These are phyloP conservation scores for Heteromormyrus szaboi DNA, from an alignment of 2,797 vertebrate genomes.

Conservation along the genomic window DNA sequence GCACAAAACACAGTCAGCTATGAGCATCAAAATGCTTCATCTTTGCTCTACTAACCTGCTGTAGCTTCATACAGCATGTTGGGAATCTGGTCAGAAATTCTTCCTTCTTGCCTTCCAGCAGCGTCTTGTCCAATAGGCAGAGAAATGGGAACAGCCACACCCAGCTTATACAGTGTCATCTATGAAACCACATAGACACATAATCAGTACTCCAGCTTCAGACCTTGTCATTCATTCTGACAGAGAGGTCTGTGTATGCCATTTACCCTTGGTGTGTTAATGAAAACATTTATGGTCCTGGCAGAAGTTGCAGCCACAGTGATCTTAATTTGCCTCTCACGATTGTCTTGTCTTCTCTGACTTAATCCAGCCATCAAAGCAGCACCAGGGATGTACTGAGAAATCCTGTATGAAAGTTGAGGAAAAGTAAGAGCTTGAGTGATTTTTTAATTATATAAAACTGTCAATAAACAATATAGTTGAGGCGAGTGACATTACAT, in stretches of 20 bases:
- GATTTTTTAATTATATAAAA: background rate
- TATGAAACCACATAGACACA: constrained; percentile 29
- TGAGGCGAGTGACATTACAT: constrained; percentile 47
- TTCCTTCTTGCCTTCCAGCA: background rate
- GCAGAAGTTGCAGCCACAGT: constrained; percentile 48
- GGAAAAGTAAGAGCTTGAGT: background rate
- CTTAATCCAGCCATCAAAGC: constrained; percentile 45
- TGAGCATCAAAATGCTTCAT: background rate
- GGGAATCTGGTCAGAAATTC: constrained; percentile 30
- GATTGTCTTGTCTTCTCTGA: constrained; percentile 51
- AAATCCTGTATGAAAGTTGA: constrained; percentile 47
- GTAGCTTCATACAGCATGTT: constrained; percentile 45
- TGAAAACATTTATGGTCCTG: constrained; percentile 42
- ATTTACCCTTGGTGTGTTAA: constrained; percentile 47
- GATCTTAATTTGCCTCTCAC: constrained; percentile 52
- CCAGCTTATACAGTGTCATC: constrained; percentile 50
- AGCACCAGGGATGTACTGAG: constrained; percentile 42
- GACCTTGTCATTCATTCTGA: background rate
- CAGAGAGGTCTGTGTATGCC: background rate
- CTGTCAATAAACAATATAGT: background rate
- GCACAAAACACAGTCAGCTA: background rate
- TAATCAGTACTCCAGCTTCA: background rate
- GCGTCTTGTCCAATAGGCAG: constrained; percentile 47
- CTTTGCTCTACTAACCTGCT: constrained; percentile 41
- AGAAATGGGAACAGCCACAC: constrained; percentile 37